These are phyloP conservation scores for Melanotaenia pygmaea DNA, from an alignment of 2,797 vertebrate genomes.

Conservation along the genomic window DNA sequence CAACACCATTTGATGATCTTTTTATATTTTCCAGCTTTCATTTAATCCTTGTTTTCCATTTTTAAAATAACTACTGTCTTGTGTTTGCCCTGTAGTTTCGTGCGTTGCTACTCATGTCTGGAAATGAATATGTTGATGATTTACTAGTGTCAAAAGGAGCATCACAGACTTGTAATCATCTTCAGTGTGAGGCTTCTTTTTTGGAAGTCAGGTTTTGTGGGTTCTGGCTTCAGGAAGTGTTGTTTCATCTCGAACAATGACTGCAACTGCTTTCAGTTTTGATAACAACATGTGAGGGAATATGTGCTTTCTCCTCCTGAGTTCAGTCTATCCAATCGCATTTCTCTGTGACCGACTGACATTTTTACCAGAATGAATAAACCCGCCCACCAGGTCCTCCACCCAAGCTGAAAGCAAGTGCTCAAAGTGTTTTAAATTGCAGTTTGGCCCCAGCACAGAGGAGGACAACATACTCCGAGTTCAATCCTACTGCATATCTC, in stretches of 20 bases:
- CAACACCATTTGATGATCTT: conserved; percentile 8
- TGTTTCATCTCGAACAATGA: conserved; percentile 15
- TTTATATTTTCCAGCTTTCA: conserved; percentile 7
- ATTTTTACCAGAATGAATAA: conserved; percentile 54
- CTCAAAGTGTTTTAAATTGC: conserved; percentile 55
- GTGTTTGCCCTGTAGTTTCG: conserved; percentile 22
- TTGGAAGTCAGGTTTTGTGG: not conserved
- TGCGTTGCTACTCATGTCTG: conserved; percentile 18
- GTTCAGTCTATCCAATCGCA: conserved; percentile 46
- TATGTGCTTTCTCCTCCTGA: conserved; percentile 11
- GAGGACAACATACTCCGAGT: conserved; percentile 59
- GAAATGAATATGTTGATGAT: conserved; percentile 15
- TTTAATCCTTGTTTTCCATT: conserved; percentile 4
- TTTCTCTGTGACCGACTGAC: conserved; percentile 53
- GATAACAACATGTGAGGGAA: conserved; percentile 6
- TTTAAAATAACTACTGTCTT: not conserved
- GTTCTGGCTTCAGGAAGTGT: conserved; percentile 1
- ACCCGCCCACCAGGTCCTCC: conserved; percentile 50
- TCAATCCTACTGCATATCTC: conserved; percentile 75
- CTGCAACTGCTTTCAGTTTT: conserved; percentile 11
- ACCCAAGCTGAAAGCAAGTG: conserved; percentile 39
- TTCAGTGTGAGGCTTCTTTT: not conserved
- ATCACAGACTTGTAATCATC: conserved; percentile 18
- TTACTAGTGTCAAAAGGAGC: conserved; percentile 17
- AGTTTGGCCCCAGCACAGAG: conserved; percentile 64